Evolutionary conservation across 1,140 invertebrate genomes (phyloP).

Genomic region (Luehdorfia chinensis): DNA sequence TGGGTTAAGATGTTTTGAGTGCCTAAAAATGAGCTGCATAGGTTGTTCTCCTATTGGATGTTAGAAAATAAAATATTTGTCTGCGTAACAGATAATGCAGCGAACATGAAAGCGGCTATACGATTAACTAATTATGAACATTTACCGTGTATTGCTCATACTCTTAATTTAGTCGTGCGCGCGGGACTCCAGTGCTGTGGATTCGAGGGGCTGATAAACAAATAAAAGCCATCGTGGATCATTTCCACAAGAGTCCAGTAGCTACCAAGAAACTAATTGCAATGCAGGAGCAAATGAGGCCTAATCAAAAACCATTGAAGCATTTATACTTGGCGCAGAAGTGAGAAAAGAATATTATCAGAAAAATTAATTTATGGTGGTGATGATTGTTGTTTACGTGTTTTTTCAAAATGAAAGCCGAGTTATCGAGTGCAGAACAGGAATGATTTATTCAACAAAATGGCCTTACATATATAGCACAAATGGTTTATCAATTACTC

Average conservation of each 20-base stretch:
- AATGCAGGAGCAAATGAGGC: too few relatives aligned
- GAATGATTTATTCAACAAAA: too few relatives aligned
- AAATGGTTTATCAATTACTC: too few relatives aligned
- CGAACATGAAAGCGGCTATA: slow-evolving; percentile 30
- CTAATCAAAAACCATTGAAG: too few relatives aligned
- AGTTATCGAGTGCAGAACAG: too few relatives aligned
- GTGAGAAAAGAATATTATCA: too few relatives aligned
- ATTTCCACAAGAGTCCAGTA: slow-evolving; percentile 21
- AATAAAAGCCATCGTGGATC: slow-evolving; percentile 21
- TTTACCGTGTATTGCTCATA: slow-evolving; percentile 19
- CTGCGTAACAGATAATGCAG: slow-evolving; percentile 30
- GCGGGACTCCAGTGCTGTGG: slow-evolving; percentile 17
- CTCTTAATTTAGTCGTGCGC: slow-evolving; percentile 21
- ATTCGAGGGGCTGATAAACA: slow-evolving; percentile 14
- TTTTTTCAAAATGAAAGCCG: too few relatives aligned
- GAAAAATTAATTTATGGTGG: too few relatives aligned
- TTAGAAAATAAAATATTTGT: slow-evolving; percentile 38
- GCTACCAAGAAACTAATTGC: slow-evolving; percentile 20
- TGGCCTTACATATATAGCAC: too few relatives aligned
- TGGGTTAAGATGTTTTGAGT: too few relatives aligned
- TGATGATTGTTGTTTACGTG: too few relatives aligned
- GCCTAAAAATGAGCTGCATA: slow-evolving; percentile 28
- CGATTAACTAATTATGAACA: slow-evolving; percentile 16
- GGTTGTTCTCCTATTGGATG: slow-evolving; percentile 25
- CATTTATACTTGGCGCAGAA: too few relatives aligned